Evolutionary conservation across 2,113 vertebrate species (phyloP), one percentile per base, ranked within the genome.

Genomic region (Zootoca vivipara): DNA sequence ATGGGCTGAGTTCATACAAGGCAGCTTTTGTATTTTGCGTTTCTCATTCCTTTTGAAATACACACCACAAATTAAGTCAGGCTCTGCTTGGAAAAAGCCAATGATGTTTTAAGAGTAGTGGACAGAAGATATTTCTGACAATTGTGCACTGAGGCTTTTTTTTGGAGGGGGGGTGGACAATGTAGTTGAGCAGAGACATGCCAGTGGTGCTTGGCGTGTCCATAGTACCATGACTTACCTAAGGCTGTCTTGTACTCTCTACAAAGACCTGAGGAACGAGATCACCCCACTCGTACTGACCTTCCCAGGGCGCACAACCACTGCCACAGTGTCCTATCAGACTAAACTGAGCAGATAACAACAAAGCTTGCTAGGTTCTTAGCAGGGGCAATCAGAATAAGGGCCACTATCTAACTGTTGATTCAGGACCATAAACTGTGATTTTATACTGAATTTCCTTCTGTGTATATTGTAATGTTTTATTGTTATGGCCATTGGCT

Each of bases 31-130:
- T 20, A 22, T 16, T 80, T 58, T n/a, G 18, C 8, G 12, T 35
- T 15, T 80, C 15, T 7, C 52, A 5, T n/a, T 10, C 3, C 8
- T 40, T 69, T 30, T 28, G 15, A 81, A 78, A 82, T n/a, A 28
- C 10, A 64, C 10, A 82, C 30, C 15, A 46, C 16, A 46, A 82
- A 74, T 30, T 30, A 73, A 82, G 35, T 15, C 18, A 42, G 20
- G 6, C 15, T 7, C 20, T 74, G 15, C 8, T 35, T 74, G 40
- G n/a, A 26, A 40, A 72, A 90, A 87, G 89, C 89, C 89, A 83
- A 83, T 90, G 85, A 90, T 87, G 89, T 62, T 42, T 79, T 90
- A 83, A 90, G 89, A 90, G 89, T 90, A 90, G 89, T 90, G 89
- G 89, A 79, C 89, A 87, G 89, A 90, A 90, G 1, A 7, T 46